Percentiles rank a stretch among this genome's conserved stretches.
Conservation (phyloP, 2,888 invertebrate species). For the Leptarthrus brevirostris region DNA sequence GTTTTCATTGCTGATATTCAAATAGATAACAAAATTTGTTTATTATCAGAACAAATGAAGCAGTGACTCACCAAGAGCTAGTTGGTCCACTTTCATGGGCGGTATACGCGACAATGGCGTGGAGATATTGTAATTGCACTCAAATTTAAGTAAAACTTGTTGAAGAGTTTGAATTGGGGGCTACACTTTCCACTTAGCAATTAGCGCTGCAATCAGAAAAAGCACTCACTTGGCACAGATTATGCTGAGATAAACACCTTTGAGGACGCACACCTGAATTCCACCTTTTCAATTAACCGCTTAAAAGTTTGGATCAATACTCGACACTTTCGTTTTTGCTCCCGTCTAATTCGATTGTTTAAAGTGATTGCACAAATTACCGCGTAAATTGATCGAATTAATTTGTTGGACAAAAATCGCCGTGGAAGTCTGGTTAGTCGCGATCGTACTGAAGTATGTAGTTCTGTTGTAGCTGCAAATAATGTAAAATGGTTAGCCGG, state of each 20-base stretch:
- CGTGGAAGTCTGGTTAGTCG: not conserved
- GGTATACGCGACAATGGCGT: not conserved
- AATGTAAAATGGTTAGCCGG: not conserved
- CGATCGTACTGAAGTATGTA: constrained; percentile 29
- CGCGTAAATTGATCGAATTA: constrained; percentile 23
- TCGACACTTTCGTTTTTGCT: not conserved
- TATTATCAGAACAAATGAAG: constrained; percentile 15
- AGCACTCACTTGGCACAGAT: not conserved
- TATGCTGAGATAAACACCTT: not conserved
- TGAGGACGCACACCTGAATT: no score
- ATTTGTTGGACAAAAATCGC: not conserved
- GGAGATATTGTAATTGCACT: not conserved
- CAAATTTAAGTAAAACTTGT: no score
- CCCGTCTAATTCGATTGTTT: constrained; percentile 12
- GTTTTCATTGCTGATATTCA: not conserved
- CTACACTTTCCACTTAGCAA: constrained; percentile 22
- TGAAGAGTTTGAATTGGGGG: no score
- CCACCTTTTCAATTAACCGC: no score
- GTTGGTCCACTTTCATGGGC: not conserved
- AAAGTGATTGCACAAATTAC: constrained; percentile 20
- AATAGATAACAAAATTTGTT: not conserved
- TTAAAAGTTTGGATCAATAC: not conserved
- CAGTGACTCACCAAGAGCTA: constrained; percentile 15
- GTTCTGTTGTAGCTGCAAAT: not conserved
- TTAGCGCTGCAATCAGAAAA: not conserved